Percentiles rank a stretch among this genome's conserved stretches.
Conservation (phyloP, 2,888 invertebrate genomes). For the Ferrisia virgata region DNA sequence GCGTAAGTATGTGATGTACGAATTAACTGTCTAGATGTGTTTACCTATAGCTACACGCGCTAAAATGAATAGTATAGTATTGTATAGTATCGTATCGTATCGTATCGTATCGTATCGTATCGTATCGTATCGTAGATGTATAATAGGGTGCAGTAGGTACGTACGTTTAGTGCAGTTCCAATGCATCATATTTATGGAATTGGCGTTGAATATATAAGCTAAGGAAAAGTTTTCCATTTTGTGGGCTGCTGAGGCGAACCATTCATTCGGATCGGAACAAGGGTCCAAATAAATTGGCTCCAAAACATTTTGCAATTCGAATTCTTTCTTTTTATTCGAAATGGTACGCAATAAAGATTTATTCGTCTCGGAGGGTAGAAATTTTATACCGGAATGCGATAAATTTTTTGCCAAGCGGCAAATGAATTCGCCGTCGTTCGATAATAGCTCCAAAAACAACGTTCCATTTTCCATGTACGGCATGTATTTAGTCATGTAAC, state of each 20-base stretch:
- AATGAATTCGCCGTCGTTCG: not conserved
- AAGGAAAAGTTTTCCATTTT: not conserved
- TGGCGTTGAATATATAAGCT: not conserved
- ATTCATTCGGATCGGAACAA: conserved; percentile 51
- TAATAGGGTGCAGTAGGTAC: too few species aligned
- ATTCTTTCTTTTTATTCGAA: conserved; percentile 53
- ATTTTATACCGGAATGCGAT: conserved; percentile 60
- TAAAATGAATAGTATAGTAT: too few species aligned
- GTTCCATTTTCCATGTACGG: not conserved
- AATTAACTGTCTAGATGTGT: too few species aligned
- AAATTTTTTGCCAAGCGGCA: not conserved
- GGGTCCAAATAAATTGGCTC: conserved; percentile 67
- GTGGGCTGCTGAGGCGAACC: conserved; percentile 45
- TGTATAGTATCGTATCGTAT: too few species aligned
- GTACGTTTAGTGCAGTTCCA: conserved; percentile 1
- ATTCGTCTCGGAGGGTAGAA: conserved; percentile 79
- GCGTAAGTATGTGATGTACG: too few species aligned
- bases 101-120: too few species aligned
- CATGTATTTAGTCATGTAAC: not conserved
- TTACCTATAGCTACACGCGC: too few species aligned
- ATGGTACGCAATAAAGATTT: conserved; percentile 60
- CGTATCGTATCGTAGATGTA: too few species aligned
- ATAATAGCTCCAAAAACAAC: not conserved
- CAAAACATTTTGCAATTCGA: conserved; percentile 59
- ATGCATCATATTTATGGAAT: not conserved